Evolutionary conservation across 1,140 invertebrate species (phyloP).

Genomic region (Trachelipus rathkii): DNA sequence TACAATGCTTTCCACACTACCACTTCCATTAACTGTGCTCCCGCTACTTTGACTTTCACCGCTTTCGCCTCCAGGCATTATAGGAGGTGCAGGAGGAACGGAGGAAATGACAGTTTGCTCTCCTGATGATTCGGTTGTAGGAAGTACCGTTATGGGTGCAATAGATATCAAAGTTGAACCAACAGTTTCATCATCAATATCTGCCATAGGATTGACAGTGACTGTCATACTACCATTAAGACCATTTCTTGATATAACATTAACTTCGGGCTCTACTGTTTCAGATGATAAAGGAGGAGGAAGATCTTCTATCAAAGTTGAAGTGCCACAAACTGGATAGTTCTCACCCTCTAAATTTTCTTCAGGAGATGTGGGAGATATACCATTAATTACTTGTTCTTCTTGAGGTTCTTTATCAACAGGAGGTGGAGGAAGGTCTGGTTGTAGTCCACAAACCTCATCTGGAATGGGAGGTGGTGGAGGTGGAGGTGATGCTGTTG

Average conservation of each 20-base stretch:
- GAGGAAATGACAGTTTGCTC: background rate
- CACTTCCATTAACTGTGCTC: background rate
- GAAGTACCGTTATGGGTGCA: background rate
- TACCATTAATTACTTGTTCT: background rate
- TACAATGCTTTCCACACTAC: background rate
- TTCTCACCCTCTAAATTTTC: background rate
- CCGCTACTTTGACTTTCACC: background rate
- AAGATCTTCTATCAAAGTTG: constrained; percentile 16
- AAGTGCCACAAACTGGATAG: background rate
- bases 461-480: constrained; percentile 27
- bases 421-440: constrained; percentile 28
- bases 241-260: background rate
- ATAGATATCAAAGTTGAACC: background rate
- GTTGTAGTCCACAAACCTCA: constrained; percentile 16
- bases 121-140: background rate
- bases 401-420: constrained; percentile 8
- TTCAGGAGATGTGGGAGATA: background rate
- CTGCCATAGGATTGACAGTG: constrained; percentile 33
- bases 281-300: constrained; percentile 23
- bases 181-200: constrained; percentile 8
- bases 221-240: constrained; percentile 23
- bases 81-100: background rate
- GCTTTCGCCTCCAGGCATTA: background rate
- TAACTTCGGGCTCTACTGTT: background rate
- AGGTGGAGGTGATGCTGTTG: constrained; percentile 11